A percentile compares a stretch with the other conserved stretches of the same genome.
These are phyloP conservation scores for Scatophagus argus DNA, from an alignment of 2,113 vertebrate species.

Conservation along the genomic window DNA sequence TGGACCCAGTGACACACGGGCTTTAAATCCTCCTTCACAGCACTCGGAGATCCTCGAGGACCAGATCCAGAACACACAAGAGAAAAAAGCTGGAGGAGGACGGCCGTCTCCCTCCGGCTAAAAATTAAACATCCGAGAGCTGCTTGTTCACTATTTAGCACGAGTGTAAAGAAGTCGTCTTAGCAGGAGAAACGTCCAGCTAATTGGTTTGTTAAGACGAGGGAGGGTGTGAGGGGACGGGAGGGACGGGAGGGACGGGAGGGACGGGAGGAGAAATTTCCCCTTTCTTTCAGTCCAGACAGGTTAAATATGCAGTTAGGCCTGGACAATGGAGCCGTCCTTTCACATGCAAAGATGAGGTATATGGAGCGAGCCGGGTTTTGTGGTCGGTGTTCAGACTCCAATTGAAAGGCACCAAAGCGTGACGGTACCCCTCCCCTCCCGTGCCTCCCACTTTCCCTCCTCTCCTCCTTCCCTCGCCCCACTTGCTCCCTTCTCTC, in stretches of 20 bases:
- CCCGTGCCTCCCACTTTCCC: conserved; percentile 44
- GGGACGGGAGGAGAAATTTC: conserved; percentile 51
- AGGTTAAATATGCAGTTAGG: conserved; percentile 85
- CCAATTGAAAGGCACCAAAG: conserved; percentile 80
- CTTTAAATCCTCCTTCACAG: conserved; percentile 5
- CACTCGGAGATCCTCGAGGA: neutral
- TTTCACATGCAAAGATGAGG: conserved; percentile 84
- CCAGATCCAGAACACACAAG: conserved; percentile 24
- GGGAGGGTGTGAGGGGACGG: conserved; percentile 49
- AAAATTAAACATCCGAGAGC: conserved; percentile 34
- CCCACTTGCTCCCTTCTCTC: neutral
- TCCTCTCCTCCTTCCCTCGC: conserved; percentile 26
- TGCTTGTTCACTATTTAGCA: conserved; percentile 39
- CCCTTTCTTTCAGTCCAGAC: conserved; percentile 78
- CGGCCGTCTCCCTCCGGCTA: conserved; percentile 40
- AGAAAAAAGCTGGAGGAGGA: neutral
- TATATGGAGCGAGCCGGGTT: conserved; percentile 79
- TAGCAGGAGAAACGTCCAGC: conserved; percentile 69
- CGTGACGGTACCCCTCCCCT: conserved; percentile 73
- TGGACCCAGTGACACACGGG: neutral
- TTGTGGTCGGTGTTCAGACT: conserved; percentile 76
- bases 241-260: conserved; percentile 44
- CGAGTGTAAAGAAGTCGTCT: conserved; percentile 56
- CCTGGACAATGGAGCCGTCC: conserved; percentile 69
- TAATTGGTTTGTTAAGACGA: conserved; percentile 83